phyloP scores from a whole-genome alignment of 1,140 invertebrate genomes.

The Idris sp. region DNA sequence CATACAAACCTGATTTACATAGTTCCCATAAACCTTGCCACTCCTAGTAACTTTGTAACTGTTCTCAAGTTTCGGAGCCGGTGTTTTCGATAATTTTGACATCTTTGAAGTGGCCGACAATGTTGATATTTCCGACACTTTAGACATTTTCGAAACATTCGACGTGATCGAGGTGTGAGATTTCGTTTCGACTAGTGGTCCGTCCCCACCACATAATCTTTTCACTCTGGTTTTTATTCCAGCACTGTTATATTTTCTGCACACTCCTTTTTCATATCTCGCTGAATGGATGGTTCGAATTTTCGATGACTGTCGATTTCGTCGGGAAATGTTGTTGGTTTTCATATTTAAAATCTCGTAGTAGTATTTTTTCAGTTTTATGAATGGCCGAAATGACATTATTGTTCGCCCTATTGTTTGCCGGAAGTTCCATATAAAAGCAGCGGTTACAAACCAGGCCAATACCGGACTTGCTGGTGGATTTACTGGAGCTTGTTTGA shows the following conservation, averaged over 20 bases:
- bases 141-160: no score
- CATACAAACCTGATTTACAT: constrained; percentile 60
- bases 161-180: no score
- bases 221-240: constrained; percentile 66
- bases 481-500: background rate
- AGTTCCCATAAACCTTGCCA: constrained; percentile 74
- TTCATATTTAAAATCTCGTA: background rate
- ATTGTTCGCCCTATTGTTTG: no score
- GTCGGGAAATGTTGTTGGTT: background rate
- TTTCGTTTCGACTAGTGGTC: no score
- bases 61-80: constrained; percentile 61
- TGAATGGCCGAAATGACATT: background rate
- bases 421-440: background rate
- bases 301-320: constrained; percentile 36
- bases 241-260: constrained; percentile 42
- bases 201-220: constrained; percentile 65
- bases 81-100: constrained; percentile 29
- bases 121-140: no score
- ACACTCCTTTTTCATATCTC: no score
- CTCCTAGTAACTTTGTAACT: constrained; percentile 73
- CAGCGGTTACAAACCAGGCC: background rate
- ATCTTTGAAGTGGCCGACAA: no score
- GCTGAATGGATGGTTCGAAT: constrained; percentile 35
- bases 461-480: background rate
- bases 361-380: background rate